These are phyloP conservation scores for Zaprionus davidi DNA, from an alignment of 1,140 invertebrate genomes.

Conservation along the genomic window DNA sequence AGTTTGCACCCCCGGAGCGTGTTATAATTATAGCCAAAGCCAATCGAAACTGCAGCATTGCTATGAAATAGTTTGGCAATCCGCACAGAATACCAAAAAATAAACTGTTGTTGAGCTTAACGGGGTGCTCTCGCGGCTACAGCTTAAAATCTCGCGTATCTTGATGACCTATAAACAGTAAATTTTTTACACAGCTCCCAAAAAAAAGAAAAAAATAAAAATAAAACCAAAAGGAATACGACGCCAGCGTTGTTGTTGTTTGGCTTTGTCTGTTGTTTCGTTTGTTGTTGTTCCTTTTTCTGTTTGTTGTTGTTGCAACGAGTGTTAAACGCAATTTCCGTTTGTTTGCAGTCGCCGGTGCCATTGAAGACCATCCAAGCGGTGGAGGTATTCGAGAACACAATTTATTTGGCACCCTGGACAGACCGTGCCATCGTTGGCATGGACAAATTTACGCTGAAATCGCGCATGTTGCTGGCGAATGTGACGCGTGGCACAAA, in stretches of 20 bases:
- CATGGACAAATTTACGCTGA: slow-evolving; percentile 86
- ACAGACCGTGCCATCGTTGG: slow-evolving; percentile 87
- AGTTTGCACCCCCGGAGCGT: not conserved
- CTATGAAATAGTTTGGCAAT: not conserved
- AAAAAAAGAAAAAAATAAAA: slow-evolving; percentile 7
- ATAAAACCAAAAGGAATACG: not conserved
- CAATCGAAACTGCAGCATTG: not conserved
- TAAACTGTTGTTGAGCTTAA: not conserved
- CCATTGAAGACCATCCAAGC: slow-evolving; percentile 86
- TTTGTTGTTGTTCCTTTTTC: slow-evolving; percentile 10
- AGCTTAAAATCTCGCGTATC: not conserved
- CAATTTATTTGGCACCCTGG: slow-evolving; percentile 89
- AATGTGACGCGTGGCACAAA: slow-evolving; percentile 85
- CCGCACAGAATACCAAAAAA: not conserved
- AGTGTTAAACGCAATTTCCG: slow-evolving; percentile 31
- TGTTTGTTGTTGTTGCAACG: slow-evolving; percentile 12
- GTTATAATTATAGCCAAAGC: not conserved
- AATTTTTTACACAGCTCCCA: not conserved
- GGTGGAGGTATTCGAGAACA: slow-evolving; percentile 89
- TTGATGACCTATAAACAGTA: slow-evolving; percentile 7
- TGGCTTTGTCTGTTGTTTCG: not conserved
- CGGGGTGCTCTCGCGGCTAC: not conserved
- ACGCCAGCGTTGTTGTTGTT: slow-evolving; percentile 2
- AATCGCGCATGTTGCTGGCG: slow-evolving; percentile 63
- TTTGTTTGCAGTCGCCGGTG: slow-evolving; percentile 86